Evolutionary conservation across 2,888 invertebrate species (phyloP).

Genomic region (Xanthorhoe spadicearia): DNA sequence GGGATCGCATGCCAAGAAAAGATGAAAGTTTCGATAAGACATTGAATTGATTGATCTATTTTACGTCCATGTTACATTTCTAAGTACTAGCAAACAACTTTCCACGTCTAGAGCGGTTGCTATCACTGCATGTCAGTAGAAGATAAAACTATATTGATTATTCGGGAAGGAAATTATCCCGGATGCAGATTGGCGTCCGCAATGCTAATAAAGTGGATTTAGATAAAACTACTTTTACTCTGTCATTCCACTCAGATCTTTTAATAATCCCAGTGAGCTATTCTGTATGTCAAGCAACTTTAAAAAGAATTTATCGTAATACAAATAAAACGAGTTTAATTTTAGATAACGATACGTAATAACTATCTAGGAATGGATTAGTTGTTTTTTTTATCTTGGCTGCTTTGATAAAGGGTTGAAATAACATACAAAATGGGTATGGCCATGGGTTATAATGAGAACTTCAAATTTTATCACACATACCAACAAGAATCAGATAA

Average conservation of each 20-base stretch:
- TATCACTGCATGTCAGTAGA: constrained; percentile 44
- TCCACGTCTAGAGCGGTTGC: constrained; percentile 16
- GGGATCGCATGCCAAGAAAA: constrained; percentile 12
- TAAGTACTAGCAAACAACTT: constrained; percentile 23
- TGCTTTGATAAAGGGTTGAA: constrained; percentile 15
- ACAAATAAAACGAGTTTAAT: not conserved
- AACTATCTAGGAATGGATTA: not conserved
- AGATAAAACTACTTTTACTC: constrained; percentile 15
- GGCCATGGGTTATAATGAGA: constrained; percentile 31
- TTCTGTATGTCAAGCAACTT: not conserved
- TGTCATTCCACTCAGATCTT: constrained; percentile 2
- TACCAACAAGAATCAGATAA: constrained; percentile 30
- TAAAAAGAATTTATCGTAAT: constrained; percentile 1
- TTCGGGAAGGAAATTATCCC: constrained; percentile 47
- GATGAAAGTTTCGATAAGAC: constrained; percentile 29
- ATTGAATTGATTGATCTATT: constrained; percentile 29
- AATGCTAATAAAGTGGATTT: constrained; percentile 20
- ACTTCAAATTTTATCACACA: constrained; percentile 29
- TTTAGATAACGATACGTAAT: not conserved
- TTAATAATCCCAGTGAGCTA: not conserved
- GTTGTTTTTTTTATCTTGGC: not conserved
- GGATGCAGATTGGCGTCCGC: constrained; percentile 42
- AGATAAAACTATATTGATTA: constrained; percentile 51
- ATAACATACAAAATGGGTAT: constrained; percentile 30
- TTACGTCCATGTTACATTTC: constrained; percentile 27